Evolutionary conservation across 2,888 invertebrate genomes (phyloP), one percentile per base, ranked within the genome.

Genomic region (Ligdia adustata): DNA sequence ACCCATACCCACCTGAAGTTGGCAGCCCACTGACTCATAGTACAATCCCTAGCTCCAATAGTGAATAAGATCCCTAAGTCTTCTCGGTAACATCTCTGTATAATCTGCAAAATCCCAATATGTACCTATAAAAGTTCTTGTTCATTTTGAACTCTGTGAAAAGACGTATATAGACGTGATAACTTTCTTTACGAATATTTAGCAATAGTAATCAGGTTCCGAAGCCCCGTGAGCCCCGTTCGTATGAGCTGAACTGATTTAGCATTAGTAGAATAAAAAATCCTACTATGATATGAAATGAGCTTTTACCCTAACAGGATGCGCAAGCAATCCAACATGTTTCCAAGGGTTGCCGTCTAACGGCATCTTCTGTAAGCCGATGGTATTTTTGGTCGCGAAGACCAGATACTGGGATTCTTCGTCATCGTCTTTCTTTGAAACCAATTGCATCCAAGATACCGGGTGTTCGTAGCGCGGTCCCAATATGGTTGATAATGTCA

Each of bases 291-390:
- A n/a, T n/a, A n/a, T n/a, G n/a, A 27, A 18, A n/a, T 7, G 6
- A 9, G 4, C 14, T 7, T 24, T 1, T 69, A 94, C 94, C 81
- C 92, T 91, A 37, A 75, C 69, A 0, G 95, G 94, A 75, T 95
- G 95, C 2, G 92, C 95, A 13, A 93, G 81, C 49, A 93, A 70
- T 0, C 91, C 93, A 0, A 91, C 82, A 57, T 91, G 92, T 62
- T 91, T 92, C 83, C 93, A 95, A 3, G 95, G 95, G 74, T 95
- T 95, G 0, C 95, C 96, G 69, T 95, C 94, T 0, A 94, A 76
- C 0, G 95, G 95, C 66, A 94, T 67, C 52, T 92, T 91, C 69
- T 94, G 93, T 11, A 95, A 72, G 0, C 95, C 95, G 4, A 95
- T 90, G 57, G 93, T 91, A 60, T 92, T 92, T 29, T 91, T 86